These are phyloP conservation scores for Oryctolagus cuniculus DNA, from an alignment of 2,113 vertebrate species.

Conservation along the genomic window DNA sequence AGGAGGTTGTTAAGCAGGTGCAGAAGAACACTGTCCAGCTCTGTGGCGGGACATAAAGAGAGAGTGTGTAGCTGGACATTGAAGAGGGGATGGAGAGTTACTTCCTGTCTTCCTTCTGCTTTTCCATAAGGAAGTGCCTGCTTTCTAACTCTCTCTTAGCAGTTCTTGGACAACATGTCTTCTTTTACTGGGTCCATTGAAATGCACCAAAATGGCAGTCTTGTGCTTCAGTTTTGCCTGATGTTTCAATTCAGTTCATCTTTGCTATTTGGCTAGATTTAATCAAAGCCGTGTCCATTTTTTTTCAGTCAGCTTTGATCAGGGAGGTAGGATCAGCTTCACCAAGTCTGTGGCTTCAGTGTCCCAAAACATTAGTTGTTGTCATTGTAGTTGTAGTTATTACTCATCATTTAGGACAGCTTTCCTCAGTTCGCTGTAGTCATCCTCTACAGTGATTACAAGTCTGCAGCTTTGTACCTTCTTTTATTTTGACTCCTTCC, in stretches of 20 bases:
- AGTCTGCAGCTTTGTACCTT: background rate
- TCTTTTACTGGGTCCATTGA: background rate
- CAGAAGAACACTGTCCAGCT: background rate
- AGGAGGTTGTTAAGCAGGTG: background rate
- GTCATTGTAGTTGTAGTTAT: background rate
- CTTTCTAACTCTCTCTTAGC: background rate
- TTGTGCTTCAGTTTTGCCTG: background rate
- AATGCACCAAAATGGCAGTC: background rate
- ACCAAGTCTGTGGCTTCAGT: background rate
- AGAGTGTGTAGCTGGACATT: background rate
- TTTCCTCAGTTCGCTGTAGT: background rate
- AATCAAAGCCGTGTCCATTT: background rate
- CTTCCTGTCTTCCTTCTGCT: background rate
- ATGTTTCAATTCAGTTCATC: background rate
- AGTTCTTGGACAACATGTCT: background rate
- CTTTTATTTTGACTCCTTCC: background rate
- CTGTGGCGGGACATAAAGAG: background rate
- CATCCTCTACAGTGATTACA: fast-evolving
- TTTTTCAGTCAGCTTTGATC: background rate
- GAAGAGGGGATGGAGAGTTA: background rate
- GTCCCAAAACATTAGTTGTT: background rate
- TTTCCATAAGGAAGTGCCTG: background rate
- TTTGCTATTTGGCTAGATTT: background rate
- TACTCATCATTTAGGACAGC: background rate
- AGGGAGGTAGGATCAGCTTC: background rate